These are phyloP conservation scores for Drosophila peninsularis DNA, from an alignment of 2,888 invertebrate species.

Conservation along the genomic window DNA sequence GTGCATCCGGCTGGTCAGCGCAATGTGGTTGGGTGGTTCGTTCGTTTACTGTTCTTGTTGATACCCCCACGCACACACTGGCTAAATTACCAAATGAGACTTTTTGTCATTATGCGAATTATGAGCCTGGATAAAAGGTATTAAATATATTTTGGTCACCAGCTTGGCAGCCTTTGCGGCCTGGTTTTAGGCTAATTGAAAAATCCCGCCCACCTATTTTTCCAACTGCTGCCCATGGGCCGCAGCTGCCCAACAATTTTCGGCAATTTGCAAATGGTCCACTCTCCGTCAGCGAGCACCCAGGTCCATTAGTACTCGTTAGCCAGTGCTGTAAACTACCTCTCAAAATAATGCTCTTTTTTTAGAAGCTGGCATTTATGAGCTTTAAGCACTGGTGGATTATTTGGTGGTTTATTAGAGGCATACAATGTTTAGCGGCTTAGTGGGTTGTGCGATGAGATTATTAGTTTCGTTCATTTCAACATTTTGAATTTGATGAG, in stretches of 20 bases:
- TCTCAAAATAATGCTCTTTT: constrained; percentile 24
- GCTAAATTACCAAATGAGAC: constrained; percentile 78
- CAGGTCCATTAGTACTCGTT: constrained; percentile 37
- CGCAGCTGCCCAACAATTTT: constrained; percentile 50
- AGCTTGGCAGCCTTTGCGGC: constrained; percentile 43
- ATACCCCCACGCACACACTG: constrained; percentile 37
- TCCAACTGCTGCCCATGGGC: neutral
- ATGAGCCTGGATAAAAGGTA: constrained; percentile 82
- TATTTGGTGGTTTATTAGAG: constrained; percentile 4
- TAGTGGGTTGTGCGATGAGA: neutral
- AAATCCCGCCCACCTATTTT: constrained; percentile 46
- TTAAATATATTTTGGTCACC: constrained; percentile 73
- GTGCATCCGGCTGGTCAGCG: constrained; percentile 80
- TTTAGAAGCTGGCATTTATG: constrained; percentile 30
- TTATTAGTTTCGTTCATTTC: neutral
- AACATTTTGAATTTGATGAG: too few species aligned
- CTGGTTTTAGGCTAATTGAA: constrained; percentile 81
- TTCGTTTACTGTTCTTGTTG: constrained; percentile 57
- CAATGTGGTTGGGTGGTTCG: constrained; percentile 36
- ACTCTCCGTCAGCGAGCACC: constrained; percentile 6
- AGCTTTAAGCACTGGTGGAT: constrained; percentile 4
- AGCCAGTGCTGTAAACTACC: constrained; percentile 7
- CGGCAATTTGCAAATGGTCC: constrained; percentile 63
- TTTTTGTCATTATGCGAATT: constrained; percentile 82
- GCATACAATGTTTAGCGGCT: neutral